Base-by-base conservation (phyloP, 2,797 vertebrate genomes). In the Bovichtus variegatus region DNA sequence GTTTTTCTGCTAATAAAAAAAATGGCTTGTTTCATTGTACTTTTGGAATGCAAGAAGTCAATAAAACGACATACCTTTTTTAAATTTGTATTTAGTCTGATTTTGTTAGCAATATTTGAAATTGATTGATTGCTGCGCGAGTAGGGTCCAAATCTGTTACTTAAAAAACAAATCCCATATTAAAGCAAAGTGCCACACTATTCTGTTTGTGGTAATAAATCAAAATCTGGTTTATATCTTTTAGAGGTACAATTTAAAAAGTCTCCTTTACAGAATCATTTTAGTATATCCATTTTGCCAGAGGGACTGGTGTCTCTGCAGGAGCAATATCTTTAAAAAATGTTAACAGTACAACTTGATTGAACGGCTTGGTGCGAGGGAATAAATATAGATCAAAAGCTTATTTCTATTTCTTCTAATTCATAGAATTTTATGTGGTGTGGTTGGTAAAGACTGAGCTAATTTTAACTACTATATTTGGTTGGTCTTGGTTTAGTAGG, bases 1-100 rank as follows among this genome's bases (percentile, higher is more conserved):
- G 71, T 84, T 83, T 13, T 46, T 75, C 27, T 76, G 58, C 23
- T 67, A 44, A 72, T 66, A 34, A 68, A 62, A 61, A 62, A 73
- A 38, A 51, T 76, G 57, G 41, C 58, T 80, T 72, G 51, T 89
- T 83, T 81, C 47, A 63, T 55, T 87, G 46, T 82, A 73, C 18
- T 77, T 75, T 81, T 57, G 76, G 25, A 82, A 74, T 82, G 23
- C 54, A 74, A 77, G 40, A 75, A 65, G 49, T 87, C 57, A 93
- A 91, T 93, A 92, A 92, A 92, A 46, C 2, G 1, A 63, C 31
- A 61, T 25, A 25, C 61, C n/a, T 15, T 70, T 83, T 89, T 78
- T 36, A 71, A 74, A 78, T 46, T 18, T 73, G 34, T 86, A 19
- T 68, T 53, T 9, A 25, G 54, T 74, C 15, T 83, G 21, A 53